Conservation (phyloP, 2,797 vertebrate genomes). For the Hypotaenidia okinawae region DNA sequence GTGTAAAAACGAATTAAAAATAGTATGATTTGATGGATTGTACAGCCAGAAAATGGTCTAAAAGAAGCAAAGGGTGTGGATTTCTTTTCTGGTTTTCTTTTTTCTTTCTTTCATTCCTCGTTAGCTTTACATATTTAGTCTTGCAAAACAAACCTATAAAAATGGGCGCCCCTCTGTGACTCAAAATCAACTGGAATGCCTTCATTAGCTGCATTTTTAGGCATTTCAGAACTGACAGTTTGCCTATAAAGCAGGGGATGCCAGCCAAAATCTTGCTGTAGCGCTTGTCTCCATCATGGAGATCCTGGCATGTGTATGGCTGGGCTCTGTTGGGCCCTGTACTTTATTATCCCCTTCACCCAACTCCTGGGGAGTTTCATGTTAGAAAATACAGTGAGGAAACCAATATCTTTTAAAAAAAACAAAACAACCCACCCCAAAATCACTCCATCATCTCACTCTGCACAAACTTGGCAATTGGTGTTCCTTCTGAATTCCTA, state of each 20-base stretch:
- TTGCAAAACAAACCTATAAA: slow-evolving; percentile 47
- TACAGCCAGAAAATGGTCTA: neutral
- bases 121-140: neutral
- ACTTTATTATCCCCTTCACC: neutral
- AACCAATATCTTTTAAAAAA: neutral
- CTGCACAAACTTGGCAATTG: neutral
- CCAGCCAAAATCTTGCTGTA: neutral
- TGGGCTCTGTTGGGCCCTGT: neutral
- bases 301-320: neutral
- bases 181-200: neutral
- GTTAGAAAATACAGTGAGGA: neutral
- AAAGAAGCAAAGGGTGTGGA: neutral
- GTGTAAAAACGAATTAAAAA: neutral
- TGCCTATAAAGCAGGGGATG: neutral
- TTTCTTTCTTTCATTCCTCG: neutral
- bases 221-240: neutral
- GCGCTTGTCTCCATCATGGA: neutral
- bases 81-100: neutral
- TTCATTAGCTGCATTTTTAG: neutral
- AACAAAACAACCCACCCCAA: fast-evolving
- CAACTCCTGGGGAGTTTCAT: neutral
- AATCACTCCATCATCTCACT: neutral
- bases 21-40: neutral
- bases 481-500: neutral
- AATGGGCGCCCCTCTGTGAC: neutral